Evolutionary conservation across 2,888 invertebrate species (phyloP), one percentile per base, ranked within the genome.

Genomic region (Capitulum mitella): DNA sequence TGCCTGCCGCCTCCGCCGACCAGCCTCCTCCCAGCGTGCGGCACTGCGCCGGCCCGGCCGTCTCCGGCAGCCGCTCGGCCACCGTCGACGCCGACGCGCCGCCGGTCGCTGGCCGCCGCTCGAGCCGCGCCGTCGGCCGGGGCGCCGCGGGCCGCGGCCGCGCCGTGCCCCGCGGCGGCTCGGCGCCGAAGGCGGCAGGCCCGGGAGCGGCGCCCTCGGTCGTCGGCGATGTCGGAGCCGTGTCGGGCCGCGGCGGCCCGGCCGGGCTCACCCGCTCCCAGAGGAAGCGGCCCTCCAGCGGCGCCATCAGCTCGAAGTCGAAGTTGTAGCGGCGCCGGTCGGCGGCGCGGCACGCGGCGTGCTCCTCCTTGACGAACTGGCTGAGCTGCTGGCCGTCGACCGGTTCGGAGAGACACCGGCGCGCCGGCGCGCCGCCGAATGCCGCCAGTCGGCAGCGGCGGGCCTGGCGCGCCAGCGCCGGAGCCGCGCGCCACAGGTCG

Each of bases 311-410:
- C 37, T 80, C 37, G 37, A 81, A 81, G 61, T 81, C 80, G 46
- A 80, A 81, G 78, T 81, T 81, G 80, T 80, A 81, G 14, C 78
- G 64, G 37, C 77, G 40, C 29, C 61, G 64, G 51, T 80, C 80
- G 29, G 77, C 78, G 54, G 79, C 77, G 6, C 79, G 75, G n/a
- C 80, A 79, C 43, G 80, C 80, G 46, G 46, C 64, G 43, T 80
- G 51, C 77, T 81, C 81, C 16, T 79, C 77, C 43, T 80, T 79
- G 5, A 80, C 80, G 51, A 81, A 80, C 54, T 79, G 79, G 34
- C 78, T 32, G 46, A 80, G 80, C 40, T 80, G 80, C 8, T 81
- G 80, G 79, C 78, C 79, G 78, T 81, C 80, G 3, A 80, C 80
- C 29, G 80, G 80, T 0, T 79, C 80, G 58, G 80, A 81, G 12